These are phyloP conservation scores for Perccottus glenii DNA, from an alignment of 2,113 vertebrate genomes.

Conservation along the genomic window DNA sequence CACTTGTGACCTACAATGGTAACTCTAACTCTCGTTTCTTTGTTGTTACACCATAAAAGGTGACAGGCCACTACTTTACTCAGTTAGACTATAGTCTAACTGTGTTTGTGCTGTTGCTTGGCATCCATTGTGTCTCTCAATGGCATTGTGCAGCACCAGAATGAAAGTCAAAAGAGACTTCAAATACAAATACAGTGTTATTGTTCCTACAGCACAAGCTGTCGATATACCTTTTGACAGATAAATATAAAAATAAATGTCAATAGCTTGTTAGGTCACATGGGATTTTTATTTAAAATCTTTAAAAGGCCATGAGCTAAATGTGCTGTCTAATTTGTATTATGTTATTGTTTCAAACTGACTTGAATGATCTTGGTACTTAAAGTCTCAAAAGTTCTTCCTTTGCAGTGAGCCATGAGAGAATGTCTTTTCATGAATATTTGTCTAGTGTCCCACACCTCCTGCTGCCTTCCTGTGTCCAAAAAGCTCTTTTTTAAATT, in stretches of 20 bases:
- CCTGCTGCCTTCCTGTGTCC: constrained; percentile 59
- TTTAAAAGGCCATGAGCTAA: neutral
- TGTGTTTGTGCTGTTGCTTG: neutral
- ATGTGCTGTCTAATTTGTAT: neutral
- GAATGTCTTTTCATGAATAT: constrained; percentile 72
- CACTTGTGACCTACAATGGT: constrained; percentile 27
- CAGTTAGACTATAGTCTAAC: neutral
- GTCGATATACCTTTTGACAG: too few species aligned
- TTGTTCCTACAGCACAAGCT: too few species aligned
- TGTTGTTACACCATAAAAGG: constrained; percentile 28
- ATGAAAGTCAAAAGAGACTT: neutral
- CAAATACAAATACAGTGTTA: too few species aligned
- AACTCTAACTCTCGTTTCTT: constrained; percentile 20
- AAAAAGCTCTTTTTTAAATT: constrained; percentile 75
- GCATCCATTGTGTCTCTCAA: neutral
- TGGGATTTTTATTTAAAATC: too few species aligned
- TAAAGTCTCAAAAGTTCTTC: constrained; percentile 43
- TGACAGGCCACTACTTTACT: constrained; percentile 16
- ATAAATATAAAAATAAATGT: too few species aligned
- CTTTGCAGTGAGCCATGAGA: constrained; percentile 50
- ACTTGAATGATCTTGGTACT: constrained; percentile 18
- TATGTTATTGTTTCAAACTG: neutral
- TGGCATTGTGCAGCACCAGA: neutral
- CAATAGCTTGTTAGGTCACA: too few species aligned
- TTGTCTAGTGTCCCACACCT: constrained; percentile 57